Conservation (phyloP, 1,140 invertebrate species). For the Portunus trituberculatus region DNA sequence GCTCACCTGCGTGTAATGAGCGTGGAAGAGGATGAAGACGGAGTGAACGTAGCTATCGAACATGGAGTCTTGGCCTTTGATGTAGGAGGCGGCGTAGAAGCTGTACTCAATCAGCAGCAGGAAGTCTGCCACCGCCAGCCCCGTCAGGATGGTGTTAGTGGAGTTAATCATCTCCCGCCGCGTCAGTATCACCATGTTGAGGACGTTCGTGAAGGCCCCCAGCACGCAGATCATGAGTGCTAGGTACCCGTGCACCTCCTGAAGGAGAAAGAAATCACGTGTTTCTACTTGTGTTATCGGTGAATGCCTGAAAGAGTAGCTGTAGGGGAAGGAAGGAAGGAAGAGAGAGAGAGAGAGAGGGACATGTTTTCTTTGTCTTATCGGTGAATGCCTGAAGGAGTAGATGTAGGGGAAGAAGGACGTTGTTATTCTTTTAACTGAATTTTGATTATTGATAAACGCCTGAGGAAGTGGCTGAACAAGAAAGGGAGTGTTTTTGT, state of each 20-base stretch:
- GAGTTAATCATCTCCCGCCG: conserved; percentile 90
- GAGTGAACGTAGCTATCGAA: conserved; percentile 79
- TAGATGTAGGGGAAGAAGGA: no score
- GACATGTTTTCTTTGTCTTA: no score
- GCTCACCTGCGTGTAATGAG: conserved; percentile 81
- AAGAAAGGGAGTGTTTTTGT: no score
- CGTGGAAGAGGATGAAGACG: conserved; percentile 79
- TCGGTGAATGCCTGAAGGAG: no score
- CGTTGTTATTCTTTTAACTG: no score
- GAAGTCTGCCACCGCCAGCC: conserved; percentile 91
- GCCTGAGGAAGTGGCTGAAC: no score
- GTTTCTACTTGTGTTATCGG: no score
- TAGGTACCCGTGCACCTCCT: conserved; percentile 85
- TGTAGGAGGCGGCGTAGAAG: conserved; percentile 89
- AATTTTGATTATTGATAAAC: no score
- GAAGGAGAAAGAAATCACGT: conserved; percentile 61
- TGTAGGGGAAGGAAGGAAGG: no score
- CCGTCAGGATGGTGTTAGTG: conserved; percentile 91
- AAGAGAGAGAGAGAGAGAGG: no score
- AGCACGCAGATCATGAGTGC: conserved; percentile 90
- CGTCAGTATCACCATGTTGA: conserved; percentile 94
- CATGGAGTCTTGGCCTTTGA: conserved; percentile 79
- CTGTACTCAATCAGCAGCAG: conserved; percentile 94
- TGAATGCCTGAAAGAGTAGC: no score
- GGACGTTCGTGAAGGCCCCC: conserved; percentile 92